These are phyloP conservation scores for Coccyzus lansbergi DNA, from an alignment of 2,797 vertebrate genomes.

Conservation along the genomic window DNA sequence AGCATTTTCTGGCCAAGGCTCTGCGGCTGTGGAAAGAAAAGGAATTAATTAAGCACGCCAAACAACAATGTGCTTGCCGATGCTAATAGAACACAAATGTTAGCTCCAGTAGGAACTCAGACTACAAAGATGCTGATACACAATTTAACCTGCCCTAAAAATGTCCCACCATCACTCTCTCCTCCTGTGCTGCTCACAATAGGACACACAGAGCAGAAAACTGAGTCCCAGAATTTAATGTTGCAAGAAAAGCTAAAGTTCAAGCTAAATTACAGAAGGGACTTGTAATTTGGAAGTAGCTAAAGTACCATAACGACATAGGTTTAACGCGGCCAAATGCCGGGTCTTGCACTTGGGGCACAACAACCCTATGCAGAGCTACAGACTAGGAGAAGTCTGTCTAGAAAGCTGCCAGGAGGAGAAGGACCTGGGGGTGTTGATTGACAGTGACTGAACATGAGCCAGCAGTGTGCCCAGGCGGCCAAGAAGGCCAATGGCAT, in stretches of 20 bases:
- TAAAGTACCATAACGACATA: background rate
- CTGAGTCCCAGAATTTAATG: background rate
- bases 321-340: too few relatives aligned
- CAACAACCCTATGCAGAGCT: too few relatives aligned
- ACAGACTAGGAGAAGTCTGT: too few relatives aligned
- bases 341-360: too few relatives aligned
- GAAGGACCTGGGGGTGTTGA: too few relatives aligned
- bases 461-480: too few relatives aligned
- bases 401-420: too few relatives aligned
- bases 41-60: slow-evolving; percentile 58
- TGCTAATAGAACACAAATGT: background rate
- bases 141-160: slow-evolving; percentile 32
- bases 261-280: background rate
- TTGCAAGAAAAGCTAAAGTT: background rate
- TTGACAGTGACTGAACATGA: too few relatives aligned
- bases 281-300: background rate
- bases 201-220: background rate
- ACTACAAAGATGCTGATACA: slow-evolving; percentile 8
- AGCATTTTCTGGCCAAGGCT: slow-evolving; percentile 96
- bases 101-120: background rate
- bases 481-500: too few relatives aligned
- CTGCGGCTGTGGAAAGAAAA: slow-evolving; percentile 77
- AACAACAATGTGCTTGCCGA: slow-evolving; percentile 32
- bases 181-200: background rate
- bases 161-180: background rate